Conservation (phyloP, 2,797 vertebrate species). For the Onychomys torridus region DNA sequence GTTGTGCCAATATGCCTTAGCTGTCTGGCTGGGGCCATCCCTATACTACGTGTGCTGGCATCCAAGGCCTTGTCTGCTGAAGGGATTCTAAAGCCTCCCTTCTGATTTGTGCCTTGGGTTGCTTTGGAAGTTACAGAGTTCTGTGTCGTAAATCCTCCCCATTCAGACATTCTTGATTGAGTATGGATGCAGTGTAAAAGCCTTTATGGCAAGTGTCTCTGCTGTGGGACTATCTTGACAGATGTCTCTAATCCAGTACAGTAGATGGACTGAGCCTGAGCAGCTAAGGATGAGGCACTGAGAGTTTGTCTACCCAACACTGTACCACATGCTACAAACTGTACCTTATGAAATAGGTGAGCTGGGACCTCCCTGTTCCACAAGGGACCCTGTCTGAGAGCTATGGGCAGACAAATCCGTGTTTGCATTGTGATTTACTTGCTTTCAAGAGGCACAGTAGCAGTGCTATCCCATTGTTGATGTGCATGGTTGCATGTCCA, state of each 20-base stretch:
- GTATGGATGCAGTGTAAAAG: background rate
- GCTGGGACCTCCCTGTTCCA: background rate
- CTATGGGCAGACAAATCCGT: too few species aligned
- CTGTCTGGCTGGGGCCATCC: slow-evolving; percentile 87
- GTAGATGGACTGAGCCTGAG: background rate
- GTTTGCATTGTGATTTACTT: background rate
- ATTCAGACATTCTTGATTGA: background rate
- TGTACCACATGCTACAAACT: background rate
- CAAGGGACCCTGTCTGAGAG: background rate
- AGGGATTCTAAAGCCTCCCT: slow-evolving; percentile 70
- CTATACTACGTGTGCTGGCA: slow-evolving; percentile 81
- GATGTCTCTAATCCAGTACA: background rate
- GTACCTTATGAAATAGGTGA: background rate
- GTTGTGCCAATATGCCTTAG: slow-evolving; percentile 86
- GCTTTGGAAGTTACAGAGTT: slow-evolving; percentile 68
- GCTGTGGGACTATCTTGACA: background rate
- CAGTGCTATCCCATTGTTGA: background rate
- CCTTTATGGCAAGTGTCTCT: background rate
- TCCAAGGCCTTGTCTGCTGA: slow-evolving; percentile 42
- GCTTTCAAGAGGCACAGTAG: background rate
- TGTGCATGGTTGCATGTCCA: background rate
- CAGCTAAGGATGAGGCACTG: too few species aligned
- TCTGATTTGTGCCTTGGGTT: slow-evolving; percentile 63
- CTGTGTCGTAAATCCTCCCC: slow-evolving; percentile 45
- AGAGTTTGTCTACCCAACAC: background rate